phyloP scores from a whole-genome alignment of 2,797 vertebrate species.

The Pygocentrus nattereri region DNA sequence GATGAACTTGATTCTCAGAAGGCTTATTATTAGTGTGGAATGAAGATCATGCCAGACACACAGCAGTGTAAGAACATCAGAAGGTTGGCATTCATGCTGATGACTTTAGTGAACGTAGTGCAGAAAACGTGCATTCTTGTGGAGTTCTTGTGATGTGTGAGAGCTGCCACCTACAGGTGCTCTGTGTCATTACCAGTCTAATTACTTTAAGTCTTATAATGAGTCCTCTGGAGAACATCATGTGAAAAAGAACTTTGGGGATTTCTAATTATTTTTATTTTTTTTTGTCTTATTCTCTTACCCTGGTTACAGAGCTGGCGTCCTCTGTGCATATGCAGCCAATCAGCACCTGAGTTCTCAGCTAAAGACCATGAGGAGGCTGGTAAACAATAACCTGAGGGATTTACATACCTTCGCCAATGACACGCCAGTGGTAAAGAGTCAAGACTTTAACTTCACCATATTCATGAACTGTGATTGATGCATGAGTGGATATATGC shows the following conservation, averaged over 20 bases:
- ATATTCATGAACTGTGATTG: neutral
- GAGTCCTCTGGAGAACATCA: neutral
- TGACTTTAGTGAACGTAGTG: conserved; percentile 7
- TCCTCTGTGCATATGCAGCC: conserved; percentile 88
- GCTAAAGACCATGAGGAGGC: conserved; percentile 80
- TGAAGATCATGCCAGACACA: neutral
- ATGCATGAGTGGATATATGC: neutral
- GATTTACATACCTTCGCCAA: conserved; percentile 88
- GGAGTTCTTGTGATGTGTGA: neutral
- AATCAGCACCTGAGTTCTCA: conserved; percentile 91
- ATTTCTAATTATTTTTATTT: neutral
- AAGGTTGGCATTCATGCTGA: neutral
- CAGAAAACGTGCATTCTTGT: neutral
- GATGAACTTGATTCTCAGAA: neutral
- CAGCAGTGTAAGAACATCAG: neutral
- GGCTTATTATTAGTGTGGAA: neutral
- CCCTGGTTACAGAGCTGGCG: conserved; percentile 81
- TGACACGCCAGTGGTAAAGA: conserved; percentile 54
- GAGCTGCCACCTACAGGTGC: conserved; percentile 52
- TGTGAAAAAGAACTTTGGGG: neutral
- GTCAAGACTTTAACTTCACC: neutral
- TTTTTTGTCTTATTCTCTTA: conserved; percentile 32
- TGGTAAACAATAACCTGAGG: conserved; percentile 92
- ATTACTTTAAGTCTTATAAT: neutral
- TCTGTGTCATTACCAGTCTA: neutral